A percentile compares a stretch with the other conserved stretches of the same genome.
Conservation (phyloP, 1,140 invertebrate species). For the Penaeus vannamei region DNA sequence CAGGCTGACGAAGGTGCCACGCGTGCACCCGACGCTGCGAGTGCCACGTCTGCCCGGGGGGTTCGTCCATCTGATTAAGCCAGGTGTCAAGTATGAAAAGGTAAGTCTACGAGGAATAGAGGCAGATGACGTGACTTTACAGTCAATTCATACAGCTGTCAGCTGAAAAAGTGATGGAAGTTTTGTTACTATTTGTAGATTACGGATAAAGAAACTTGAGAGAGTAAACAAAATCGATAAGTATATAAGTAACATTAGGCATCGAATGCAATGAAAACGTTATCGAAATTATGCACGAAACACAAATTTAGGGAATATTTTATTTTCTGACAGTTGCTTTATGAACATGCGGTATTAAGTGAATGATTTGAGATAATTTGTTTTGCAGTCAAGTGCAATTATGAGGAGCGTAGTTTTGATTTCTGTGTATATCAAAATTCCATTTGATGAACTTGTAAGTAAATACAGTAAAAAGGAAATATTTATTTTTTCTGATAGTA, state of each 20-base stretch:
- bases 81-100: conserved; percentile 61
- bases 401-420: too few relatives aligned
- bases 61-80: conserved; percentile 58
- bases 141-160: not conserved
- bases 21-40: conserved; percentile 52
- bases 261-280: too few relatives aligned
- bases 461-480: too few relatives aligned
- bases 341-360: too few relatives aligned
- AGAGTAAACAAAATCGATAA: not conserved
- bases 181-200: not conserved
- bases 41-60: conserved; percentile 54
- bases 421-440: too few relatives aligned
- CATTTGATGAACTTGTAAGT: too few relatives aligned
- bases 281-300: too few relatives aligned
- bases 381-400: too few relatives aligned
- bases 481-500: too few relatives aligned
- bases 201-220: not conserved
- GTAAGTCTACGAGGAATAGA: conserved; percentile 27
- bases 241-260: not conserved
- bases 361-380: too few relatives aligned
- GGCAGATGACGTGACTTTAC: not conserved
- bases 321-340: too few relatives aligned
- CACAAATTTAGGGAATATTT: too few relatives aligned
- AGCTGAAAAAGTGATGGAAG: not conserved
- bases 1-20: conserved; percentile 44